Evolutionary conservation across 2,113 vertebrate genomes (phyloP), one percentile per base, ranked within the genome.

Genomic region (Lepus timidus): DNA sequence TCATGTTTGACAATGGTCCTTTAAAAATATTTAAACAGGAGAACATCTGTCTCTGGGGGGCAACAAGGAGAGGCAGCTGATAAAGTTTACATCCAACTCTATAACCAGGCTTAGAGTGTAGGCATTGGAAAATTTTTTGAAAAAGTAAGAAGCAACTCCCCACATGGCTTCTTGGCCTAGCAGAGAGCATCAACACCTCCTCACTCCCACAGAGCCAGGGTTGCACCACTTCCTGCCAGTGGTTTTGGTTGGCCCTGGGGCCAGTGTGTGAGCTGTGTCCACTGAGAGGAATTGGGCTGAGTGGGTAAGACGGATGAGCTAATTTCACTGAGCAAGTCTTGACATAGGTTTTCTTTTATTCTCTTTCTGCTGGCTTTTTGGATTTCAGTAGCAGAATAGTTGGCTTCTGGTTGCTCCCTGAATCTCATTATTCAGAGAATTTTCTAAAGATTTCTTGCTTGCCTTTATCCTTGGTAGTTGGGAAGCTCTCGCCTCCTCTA

Each of bases 391-490:
- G 68, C 64, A 74, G 9, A 67, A 70, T 20, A 55, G 25, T 49
- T 91, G 71, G 36, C 20, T 83, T 68, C 44, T 39, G 20, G n/a
- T 27, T 67, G 1, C 73, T 79, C 76, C 70, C 85, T 90, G 82
- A 31, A 25, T 55, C 58, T 93, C 58, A 82, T 88, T 51, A 58
- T 33, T 83, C 51, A 52, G 25, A 90, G 49, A 89, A 80, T 83
- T 80, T 88, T 64, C 13, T 19, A 27, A 52, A 61, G 17, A 58
- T 80, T 64, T 58, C 70, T 80, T 33, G n/a, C 31, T 85, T 25
- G 1, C 19, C 58, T 64, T 78, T 49, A 12, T 23, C 16, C 90
- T 73, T 29, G 52, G 44, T 80, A 25, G 8, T 12, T 52, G 17
- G 62, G 78, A 84, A 84, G 51, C 14, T 64, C 52, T 8, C 29